Evolutionary conservation across 2,113 vertebrate genomes (phyloP), one percentile per base, ranked within the genome.

Genomic region (Brevimyrus niger): DNA sequence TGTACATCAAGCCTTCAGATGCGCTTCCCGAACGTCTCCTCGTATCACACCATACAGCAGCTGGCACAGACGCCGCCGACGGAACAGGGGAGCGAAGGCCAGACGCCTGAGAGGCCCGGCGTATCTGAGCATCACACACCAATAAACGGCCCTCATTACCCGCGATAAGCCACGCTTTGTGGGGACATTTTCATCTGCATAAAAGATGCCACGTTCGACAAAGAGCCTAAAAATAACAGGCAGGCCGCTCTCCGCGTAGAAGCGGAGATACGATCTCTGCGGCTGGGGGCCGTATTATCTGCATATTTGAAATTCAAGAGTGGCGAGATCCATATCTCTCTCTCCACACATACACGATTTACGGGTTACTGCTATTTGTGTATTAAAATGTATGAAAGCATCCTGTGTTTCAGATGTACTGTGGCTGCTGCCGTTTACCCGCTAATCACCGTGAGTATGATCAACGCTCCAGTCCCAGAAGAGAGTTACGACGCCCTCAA

Each of bases 321-420:
- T 10, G 9, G 44, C 21, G 8, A 23, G 82, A 46, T 84, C 82
- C 44, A 84, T 84, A 84, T 84, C 82, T 44, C 73, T 19, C 44
- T 84, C 44, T 47, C 23, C 21, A 21, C 21, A 46, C 44, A 46
- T 83, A 38, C 17, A 47, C 8, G 9, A 47, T 47, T 46, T 84
- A n/a, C 17, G 0, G 38, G 17, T 47, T 44, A 84, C 38, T 84
- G 38, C n/a, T n/a, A 84, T 84, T 84, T 84, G 47, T 84, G 44
- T 8, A 84, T 47, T 47, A n/a, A 23, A 11, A 84, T 47, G 38
- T 13, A 84, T 47, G 44, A 84, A 84, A 47, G 21, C 69, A 87
- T 85, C 91, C 82, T 91, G 53, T 90, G 87, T 90, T 69, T 89
- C 50, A 15, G n/a, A 21, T 4, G 11, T 47, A 35, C 21, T 61